Percentiles rank a stretch among this genome's conserved stretches.
phyloP scores from a whole-genome alignment of 2,113 vertebrate genomes.

The Prolemur simus region DNA sequence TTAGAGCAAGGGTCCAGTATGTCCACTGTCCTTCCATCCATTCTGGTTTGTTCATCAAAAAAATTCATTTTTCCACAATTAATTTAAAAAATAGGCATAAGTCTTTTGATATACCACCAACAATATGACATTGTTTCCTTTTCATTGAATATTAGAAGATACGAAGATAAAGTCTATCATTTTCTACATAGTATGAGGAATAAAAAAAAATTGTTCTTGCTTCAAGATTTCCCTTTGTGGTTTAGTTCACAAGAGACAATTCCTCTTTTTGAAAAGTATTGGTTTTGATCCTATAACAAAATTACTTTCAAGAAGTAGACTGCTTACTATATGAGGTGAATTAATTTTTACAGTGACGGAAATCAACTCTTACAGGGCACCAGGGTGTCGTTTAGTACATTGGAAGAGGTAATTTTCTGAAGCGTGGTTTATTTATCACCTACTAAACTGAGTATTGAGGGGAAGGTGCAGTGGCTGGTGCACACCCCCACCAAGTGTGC shows the following conservation, averaged over 20 bases:
- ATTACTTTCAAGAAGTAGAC: slow-evolving; percentile 56
- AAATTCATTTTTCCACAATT: not conserved
- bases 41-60: not conserved
- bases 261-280: not conserved
- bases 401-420: slow-evolving; percentile 55
- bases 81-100: not conserved
- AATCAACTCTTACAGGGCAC: slow-evolving; percentile 63
- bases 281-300: slow-evolving; percentile 48
- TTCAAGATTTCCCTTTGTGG: slow-evolving; percentile 11
- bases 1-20: not conserved
- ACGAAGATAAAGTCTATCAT: not conserved
- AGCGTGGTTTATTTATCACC: slow-evolving; percentile 53
- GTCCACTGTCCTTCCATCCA: not conserved
- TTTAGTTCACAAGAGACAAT: not conserved
- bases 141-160: not conserved
- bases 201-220: not conserved
- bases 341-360: slow-evolving; percentile 65
- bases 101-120: not conserved
- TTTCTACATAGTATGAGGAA: slow-evolving; percentile 27
- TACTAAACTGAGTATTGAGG: not conserved
- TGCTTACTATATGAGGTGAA: slow-evolving; percentile 49
- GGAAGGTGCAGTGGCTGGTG: not conserved
- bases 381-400: not conserved
- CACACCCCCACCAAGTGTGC: not conserved
- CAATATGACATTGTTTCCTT: slow-evolving; percentile 1